These are phyloP conservation scores for Acleris cristana DNA, from an alignment of 2,888 invertebrate genomes.

Conservation along the genomic window DNA sequence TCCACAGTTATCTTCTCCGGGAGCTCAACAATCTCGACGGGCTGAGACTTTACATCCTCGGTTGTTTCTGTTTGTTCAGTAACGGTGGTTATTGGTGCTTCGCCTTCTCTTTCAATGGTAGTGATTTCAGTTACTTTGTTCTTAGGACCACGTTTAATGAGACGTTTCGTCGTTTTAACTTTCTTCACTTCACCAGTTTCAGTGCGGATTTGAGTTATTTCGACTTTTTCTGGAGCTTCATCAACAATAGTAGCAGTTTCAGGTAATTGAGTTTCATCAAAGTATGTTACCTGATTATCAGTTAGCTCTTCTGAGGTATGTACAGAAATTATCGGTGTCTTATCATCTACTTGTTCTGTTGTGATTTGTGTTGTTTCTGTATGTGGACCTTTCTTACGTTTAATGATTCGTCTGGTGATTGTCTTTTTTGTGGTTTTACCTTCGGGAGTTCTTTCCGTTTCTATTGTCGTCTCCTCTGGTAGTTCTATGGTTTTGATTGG, in stretches of 20 bases:
- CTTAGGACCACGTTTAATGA: not conserved
- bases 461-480: conserved; percentile 9
- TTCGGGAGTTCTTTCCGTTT: conserved; percentile 42
- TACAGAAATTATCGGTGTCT: conserved; percentile 49
- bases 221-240: conserved; percentile 19
- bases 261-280: conserved; percentile 34
- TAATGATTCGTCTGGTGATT: not conserved
- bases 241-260: conserved; percentile 13
- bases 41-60: conserved; percentile 53
- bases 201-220: conserved; percentile 35
- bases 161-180: not conserved
- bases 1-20: conserved; percentile 57
- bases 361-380: conserved; percentile 46
- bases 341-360: conserved; percentile 41
- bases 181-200: not conserved
- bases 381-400: conserved; percentile 22
- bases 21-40: conserved; percentile 63
- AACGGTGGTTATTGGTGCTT: conserved; percentile 4
- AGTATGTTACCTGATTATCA: conserved; percentile 53
- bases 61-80: not conserved
- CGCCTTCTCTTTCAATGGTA: not conserved
- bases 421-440: conserved; percentile 47
- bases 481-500: not conserved
- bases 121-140: not conserved
- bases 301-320: conserved; percentile 52